Conservation (phyloP, 2,888 invertebrate genomes). For the Synanthedon andrenaeformis region DNA sequence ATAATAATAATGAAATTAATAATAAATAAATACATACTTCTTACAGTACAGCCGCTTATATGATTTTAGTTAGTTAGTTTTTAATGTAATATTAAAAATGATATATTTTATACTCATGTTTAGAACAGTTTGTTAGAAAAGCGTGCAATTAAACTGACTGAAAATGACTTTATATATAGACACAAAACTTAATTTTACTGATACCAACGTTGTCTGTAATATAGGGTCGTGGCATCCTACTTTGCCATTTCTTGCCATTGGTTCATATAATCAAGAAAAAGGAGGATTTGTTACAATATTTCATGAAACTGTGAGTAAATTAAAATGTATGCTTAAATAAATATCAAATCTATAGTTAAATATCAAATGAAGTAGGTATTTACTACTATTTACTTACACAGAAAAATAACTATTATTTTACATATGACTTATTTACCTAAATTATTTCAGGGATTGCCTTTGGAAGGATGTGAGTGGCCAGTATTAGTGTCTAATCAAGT, state of each 20-base stretch:
- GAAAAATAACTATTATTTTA: background rate
- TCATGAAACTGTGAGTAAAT: conserved; percentile 80
- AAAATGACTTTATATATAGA: conserved; percentile 87
- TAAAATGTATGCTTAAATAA: background rate
- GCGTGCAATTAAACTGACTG: no score
- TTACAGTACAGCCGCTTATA: no score
- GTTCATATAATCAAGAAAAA: conserved; percentile 87
- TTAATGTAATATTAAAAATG: no score
- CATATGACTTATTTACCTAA: background rate
- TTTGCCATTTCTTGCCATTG: conserved; percentile 84
- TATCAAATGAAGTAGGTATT: background rate
- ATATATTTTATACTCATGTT: no score
- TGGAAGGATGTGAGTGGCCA: conserved; percentile 81
- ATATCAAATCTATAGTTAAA: background rate
- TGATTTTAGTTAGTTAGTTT: no score
- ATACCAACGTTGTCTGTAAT: conserved; percentile 82
- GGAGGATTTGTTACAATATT: conserved; percentile 91
- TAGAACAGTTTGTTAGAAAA: no score
- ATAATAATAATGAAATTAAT: no score
- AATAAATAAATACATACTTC: no score
- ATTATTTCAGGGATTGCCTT: conserved; percentile 74
- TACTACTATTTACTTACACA: no score
- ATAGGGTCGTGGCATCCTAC: conserved; percentile 86
- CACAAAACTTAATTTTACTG: conserved; percentile 82
- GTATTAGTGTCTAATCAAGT: conserved; percentile 83